Evolutionary conservation across 2,888 invertebrate species (phyloP).

Genomic region (Cosmorhoe ocellata): DNA sequence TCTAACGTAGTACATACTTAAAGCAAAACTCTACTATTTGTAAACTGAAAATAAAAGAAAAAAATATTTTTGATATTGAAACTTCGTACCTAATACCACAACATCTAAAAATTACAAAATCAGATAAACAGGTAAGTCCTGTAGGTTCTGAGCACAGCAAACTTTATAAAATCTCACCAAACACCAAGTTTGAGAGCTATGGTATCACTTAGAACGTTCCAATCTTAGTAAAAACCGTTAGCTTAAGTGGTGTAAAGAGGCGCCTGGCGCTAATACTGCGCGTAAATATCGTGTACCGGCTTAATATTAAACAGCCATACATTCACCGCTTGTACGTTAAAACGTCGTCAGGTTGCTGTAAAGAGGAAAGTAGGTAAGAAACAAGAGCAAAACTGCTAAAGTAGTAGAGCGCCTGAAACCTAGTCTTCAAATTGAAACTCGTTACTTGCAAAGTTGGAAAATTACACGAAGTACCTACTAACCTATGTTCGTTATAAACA

Average conservation of each 20-base stretch:
- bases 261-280: constrained; percentile 51
- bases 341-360: constrained; percentile 30
- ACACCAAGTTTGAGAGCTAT: constrained; percentile 24
- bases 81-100: no score
- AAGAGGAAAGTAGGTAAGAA: neutral
- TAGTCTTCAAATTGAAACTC: no score
- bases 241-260: constrained; percentile 53
- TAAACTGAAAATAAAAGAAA: no score
- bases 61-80: no score
- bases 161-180: constrained; percentile 26
- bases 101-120: no score
- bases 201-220: constrained; percentile 45
- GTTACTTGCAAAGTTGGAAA: no score
- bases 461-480: no score
- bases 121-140: no score
- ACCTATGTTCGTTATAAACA: no score
- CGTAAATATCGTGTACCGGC: constrained; percentile 61
- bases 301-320: constrained; percentile 65
- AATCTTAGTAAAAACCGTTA: constrained; percentile 59
- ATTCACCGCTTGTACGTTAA: constrained; percentile 45
- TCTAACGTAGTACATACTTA: no score
- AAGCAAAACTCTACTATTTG: no score
- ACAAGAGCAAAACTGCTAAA: neutral
- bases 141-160: constrained; percentile 6
- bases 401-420: no score